Conservation (phyloP, 2,113 vertebrate species). For the Suricata suricatta region DNA sequence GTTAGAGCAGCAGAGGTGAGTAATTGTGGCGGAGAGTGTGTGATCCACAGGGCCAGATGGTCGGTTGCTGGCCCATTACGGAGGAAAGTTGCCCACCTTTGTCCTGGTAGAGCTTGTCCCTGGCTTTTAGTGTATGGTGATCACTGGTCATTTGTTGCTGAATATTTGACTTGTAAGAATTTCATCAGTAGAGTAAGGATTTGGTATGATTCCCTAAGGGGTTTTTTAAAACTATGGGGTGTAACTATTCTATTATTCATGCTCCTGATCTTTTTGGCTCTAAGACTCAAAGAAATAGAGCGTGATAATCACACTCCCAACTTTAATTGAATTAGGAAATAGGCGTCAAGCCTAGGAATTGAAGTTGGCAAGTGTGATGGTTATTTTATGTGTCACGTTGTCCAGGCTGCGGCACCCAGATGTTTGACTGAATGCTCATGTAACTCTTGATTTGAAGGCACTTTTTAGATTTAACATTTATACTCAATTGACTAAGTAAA, state of each 20-base stretch:
- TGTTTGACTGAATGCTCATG: neutral
- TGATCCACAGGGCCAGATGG: too few species aligned
- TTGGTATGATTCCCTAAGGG: neutral
- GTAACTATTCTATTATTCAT: neutral
- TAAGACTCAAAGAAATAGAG: neutral
- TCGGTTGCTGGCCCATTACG: neutral
- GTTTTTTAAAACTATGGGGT: neutral
- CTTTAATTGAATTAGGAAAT: neutral
- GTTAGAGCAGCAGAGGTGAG: neutral
- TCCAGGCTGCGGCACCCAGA: rapidly evolving
- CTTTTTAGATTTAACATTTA: neutral
- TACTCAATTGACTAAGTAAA: neutral
- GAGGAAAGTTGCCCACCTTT: neutral
- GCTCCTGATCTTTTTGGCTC: neutral
- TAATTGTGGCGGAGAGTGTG: neutral
- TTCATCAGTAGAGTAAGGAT: neutral
- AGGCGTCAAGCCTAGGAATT: neutral
- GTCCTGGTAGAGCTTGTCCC: neutral
- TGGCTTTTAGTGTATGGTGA: neutral
- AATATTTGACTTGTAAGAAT: conserved; percentile 22
- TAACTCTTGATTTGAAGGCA: neutral
- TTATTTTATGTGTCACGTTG: neutral
- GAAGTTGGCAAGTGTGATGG: neutral
- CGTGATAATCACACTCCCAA: neutral
- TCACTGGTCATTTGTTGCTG: neutral